phyloP scores from a whole-genome alignment of 2,888 invertebrate species.

The Homarus gammarus region DNA sequence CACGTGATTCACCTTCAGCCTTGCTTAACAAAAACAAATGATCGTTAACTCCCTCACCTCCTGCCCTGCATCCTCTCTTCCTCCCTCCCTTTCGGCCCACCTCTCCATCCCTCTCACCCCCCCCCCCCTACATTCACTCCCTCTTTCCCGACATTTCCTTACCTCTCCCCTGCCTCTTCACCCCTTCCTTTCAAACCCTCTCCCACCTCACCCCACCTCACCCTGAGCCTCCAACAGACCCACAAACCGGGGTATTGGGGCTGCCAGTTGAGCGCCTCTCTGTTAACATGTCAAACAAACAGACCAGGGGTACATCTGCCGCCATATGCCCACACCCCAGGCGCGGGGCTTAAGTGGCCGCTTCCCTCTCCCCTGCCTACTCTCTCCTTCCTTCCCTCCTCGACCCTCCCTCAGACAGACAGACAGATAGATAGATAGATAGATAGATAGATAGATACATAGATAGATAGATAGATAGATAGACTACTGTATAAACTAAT shows the following conservation, averaged over 20 bases:
- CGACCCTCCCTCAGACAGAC: neutral
- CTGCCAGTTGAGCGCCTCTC: constrained; percentile 30
- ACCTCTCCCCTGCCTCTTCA: neutral
- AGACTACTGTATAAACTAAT: too few species aligned
- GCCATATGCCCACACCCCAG: constrained; percentile 49
- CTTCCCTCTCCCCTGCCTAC: constrained; percentile 7
- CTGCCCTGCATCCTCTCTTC: neutral
- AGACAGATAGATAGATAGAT: too few species aligned
- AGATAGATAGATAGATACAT: too few species aligned
- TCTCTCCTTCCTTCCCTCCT: too few species aligned
- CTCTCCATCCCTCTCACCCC: neutral
- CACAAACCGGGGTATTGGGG: constrained; percentile 4
- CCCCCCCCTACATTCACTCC: neutral
- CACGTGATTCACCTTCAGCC: too few species aligned
- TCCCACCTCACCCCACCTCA: constrained; percentile 1
- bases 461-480: too few species aligned
- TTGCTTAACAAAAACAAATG: too few species aligned
- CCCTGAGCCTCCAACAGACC: too few species aligned
- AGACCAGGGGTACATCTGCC: constrained; percentile 39
- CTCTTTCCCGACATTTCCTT: neutral
- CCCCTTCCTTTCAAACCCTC: neutral
- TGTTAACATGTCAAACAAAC: constrained; percentile 58
- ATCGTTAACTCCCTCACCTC: too few species aligned
- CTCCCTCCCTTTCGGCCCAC: neutral
- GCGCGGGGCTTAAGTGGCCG: constrained; percentile 40